These are phyloP conservation scores for Cydia fagiglandana DNA, from an alignment of 1,140 invertebrate genomes.

Conservation along the genomic window DNA sequence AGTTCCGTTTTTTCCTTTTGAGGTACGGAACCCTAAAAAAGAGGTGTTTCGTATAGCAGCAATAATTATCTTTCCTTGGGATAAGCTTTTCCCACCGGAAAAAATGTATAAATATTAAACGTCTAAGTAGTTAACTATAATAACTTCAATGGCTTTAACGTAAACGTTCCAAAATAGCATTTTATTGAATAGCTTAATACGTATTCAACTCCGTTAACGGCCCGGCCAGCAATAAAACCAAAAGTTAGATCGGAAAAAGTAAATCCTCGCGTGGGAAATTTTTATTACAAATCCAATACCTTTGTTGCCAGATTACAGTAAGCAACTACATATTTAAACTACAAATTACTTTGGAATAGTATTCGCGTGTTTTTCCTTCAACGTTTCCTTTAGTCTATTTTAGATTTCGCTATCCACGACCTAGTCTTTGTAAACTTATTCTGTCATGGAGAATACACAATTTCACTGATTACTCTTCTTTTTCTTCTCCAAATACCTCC, in stretches of 20 bases:
- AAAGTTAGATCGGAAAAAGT: constrained; percentile 21
- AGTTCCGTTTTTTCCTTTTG: no score
- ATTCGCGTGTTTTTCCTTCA: constrained; percentile 21
- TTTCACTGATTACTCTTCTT: no score
- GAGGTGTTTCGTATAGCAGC: background rate
- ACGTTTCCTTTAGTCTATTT: constrained; percentile 10
- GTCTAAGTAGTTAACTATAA: no score
- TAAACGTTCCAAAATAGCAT: constrained; percentile 4
- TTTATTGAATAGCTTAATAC: background rate
- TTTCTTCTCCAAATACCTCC: no score
- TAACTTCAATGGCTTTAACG: background rate
- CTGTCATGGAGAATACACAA: background rate
- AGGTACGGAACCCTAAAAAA: no score
- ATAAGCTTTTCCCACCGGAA: background rate
- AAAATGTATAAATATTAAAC: no score
- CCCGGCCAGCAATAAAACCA: background rate
- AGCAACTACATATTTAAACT: constrained; percentile 20
- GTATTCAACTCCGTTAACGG: background rate
- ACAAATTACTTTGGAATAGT: constrained; percentile 23
- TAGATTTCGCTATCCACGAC: background rate
- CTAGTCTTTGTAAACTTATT: constrained; percentile 5
- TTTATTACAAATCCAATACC: constrained; percentile 19
- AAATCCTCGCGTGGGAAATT: constrained; percentile 16
- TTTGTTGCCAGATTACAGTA: constrained; percentile 19
- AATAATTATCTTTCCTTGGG: background rate